Percentiles rank a stretch among this genome's conserved stretches.
These are phyloP conservation scores for Leptoclinus maculatus DNA, from an alignment of 2,797 vertebrate genomes.

Conservation along the genomic window DNA sequence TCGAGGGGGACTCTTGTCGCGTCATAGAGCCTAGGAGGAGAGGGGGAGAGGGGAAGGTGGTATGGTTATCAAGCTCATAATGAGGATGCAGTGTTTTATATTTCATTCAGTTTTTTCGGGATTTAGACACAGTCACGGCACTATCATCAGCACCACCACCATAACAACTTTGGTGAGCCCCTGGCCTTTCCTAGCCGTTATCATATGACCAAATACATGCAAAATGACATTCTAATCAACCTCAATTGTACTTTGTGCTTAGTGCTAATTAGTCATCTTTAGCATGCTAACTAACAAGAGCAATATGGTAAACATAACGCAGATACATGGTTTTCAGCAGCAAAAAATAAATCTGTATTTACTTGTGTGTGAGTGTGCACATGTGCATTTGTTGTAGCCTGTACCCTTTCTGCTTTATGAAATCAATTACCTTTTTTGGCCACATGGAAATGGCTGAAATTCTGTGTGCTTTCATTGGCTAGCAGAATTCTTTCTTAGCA, in stretches of 20 bases:
- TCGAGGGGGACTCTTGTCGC: constrained; percentile 80
- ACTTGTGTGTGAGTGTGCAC: background rate
- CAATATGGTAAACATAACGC: background rate
- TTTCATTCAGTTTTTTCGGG: background rate
- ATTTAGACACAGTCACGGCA: constrained; percentile 55
- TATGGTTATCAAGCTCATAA: constrained; percentile 58
- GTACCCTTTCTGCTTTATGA: constrained; percentile 28
- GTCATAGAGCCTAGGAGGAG: constrained; percentile 83
- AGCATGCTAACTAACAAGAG: background rate
- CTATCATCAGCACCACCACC: constrained; percentile 21
- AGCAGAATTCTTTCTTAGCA: constrained; percentile 16
- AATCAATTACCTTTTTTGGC: constrained; percentile 18
- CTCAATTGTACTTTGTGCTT: background rate
- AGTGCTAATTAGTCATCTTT: background rate
- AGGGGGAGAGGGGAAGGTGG: constrained; percentile 49
- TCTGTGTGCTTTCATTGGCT: constrained; percentile 8
- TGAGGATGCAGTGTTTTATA: constrained; percentile 27
- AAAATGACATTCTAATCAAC: background rate
- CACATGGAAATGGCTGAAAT: constrained; percentile 16
- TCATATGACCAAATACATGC: background rate
- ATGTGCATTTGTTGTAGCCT: constrained; percentile 6
- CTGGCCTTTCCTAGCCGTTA: background rate
- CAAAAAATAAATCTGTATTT: constrained; percentile 1
- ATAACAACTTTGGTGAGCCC: background rate
- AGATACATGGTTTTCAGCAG: background rate